Evolutionary conservation across 2,888 invertebrate species (phyloP).

Genomic region (Drosophila acutilabella): DNA sequence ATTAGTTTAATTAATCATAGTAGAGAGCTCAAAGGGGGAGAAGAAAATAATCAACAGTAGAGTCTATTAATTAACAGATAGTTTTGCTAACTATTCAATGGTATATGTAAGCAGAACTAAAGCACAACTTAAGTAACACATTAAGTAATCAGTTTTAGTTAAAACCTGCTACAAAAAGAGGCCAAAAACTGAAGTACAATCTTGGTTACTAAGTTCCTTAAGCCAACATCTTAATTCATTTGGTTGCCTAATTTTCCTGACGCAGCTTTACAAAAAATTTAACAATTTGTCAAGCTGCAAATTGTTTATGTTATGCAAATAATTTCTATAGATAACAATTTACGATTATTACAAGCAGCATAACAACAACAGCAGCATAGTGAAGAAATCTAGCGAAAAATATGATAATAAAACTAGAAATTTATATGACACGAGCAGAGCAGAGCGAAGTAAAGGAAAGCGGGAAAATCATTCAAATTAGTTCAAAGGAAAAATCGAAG

Average conservation of each 20-base stretch:
- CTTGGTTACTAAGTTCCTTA: too few relatives aligned
- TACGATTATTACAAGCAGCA: conserved; percentile 52
- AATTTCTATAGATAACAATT: conserved; percentile 45
- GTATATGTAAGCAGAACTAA: too few relatives aligned
- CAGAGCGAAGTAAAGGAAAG: neutral
- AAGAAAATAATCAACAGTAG: too few relatives aligned
- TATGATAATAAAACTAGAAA: conserved; percentile 73
- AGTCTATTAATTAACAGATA: too few relatives aligned
- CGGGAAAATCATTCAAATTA: conserved; percentile 72
- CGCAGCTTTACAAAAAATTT: conserved; percentile 29
- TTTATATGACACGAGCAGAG: conserved; percentile 39
- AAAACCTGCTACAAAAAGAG: too few relatives aligned
- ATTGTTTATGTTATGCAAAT: conserved; percentile 44
- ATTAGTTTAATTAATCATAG: conserved; percentile 27
- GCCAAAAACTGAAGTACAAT: too few relatives aligned
- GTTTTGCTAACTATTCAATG: too few relatives aligned
- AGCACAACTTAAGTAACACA: neutral
- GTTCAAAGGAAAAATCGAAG: conserved; percentile 45
- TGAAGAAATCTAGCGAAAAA: conserved; percentile 38
- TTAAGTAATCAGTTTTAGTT: too few relatives aligned
- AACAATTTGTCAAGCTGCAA: conserved; percentile 31
- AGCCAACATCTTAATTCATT: too few relatives aligned
- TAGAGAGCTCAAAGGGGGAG: neutral
- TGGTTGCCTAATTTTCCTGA: neutral
- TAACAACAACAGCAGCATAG: conserved; percentile 12